These are phyloP conservation scores for Psix sp. DNA, from an alignment of 1,140 invertebrate genomes.

Conservation along the genomic window DNA sequence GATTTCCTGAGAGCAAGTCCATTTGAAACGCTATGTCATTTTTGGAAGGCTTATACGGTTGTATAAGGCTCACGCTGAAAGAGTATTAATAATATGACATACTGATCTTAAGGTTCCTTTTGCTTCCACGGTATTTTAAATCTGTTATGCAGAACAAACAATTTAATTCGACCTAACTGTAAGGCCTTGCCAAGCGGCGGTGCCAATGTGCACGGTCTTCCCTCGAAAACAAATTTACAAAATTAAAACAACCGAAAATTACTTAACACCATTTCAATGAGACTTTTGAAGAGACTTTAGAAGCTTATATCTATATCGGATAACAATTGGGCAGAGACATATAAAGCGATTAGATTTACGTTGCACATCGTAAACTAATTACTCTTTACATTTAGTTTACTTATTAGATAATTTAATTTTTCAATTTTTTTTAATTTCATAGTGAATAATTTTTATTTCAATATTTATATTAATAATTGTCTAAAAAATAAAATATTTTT, in stretches of 20 bases:
- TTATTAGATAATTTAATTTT: too few species aligned
- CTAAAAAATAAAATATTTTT: not conserved
- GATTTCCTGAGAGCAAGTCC: not conserved
- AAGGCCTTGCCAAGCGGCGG: conserved; percentile 30
- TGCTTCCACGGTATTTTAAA: conserved; percentile 37
- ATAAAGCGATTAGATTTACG: too few species aligned
- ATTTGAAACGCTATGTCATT: conserved; percentile 1
- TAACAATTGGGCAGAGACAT: too few species aligned
- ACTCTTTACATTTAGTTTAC: too few species aligned
- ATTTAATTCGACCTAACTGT: conserved; percentile 43
- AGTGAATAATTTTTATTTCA: too few species aligned
- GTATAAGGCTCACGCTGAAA: conserved; percentile 1
- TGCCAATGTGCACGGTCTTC: conserved; percentile 29
- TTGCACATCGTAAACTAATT: too few species aligned
- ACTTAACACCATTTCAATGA: conserved; percentile 8
- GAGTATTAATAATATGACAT: conserved; percentile 30
- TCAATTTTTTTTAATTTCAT: too few species aligned
- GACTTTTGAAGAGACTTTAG: conserved; percentile 2
- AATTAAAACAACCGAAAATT: conserved; percentile 36
- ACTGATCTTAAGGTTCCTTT: conserved; percentile 20
- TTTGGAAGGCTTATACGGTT: conserved; percentile 11
- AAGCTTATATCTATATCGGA: not conserved
- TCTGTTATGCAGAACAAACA: conserved; percentile 45
- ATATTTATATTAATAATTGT: too few species aligned
- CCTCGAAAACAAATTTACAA: conserved; percentile 15